phyloP scores from a whole-genome alignment of 2,113 vertebrate genomes.

The Cricetomys ansorgei region DNA sequence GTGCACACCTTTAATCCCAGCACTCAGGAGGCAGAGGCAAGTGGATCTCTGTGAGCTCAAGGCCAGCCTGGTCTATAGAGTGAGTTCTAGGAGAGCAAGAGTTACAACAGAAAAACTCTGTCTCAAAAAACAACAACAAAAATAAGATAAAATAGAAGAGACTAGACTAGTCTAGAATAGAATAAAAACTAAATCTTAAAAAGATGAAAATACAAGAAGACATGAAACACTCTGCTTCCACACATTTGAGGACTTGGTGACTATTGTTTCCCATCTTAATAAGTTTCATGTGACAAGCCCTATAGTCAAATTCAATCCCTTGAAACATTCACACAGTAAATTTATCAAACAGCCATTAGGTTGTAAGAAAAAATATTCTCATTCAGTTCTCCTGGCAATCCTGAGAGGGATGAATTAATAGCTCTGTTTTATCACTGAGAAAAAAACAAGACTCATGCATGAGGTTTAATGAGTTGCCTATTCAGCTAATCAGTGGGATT shows the following conservation, averaged over 20 bases:
- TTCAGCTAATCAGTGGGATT: slow-evolving; percentile 23
- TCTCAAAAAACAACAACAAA: too few relatives aligned
- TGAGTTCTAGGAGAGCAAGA: too few relatives aligned
- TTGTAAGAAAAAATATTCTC: neutral
- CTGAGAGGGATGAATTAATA: neutral
- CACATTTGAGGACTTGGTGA: neutral
- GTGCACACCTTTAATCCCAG: too few relatives aligned
- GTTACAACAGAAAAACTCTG: too few relatives aligned
- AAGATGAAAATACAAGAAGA: neutral
- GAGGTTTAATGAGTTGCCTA: slow-evolving; percentile 18
- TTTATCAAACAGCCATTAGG: neutral
- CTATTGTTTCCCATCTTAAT: neutral
- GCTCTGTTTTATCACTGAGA: slow-evolving; percentile 11
- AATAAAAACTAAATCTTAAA: too few relatives aligned
- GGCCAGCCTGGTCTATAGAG: too few relatives aligned
- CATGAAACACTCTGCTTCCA: neutral
- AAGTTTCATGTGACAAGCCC: neutral
- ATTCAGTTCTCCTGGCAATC: neutral
- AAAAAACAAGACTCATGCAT: neutral
- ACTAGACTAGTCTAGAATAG: too few relatives aligned
- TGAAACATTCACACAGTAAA: neutral
- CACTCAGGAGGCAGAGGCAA: too few relatives aligned
- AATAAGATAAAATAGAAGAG: too few relatives aligned
- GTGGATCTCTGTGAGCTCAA: too few relatives aligned
- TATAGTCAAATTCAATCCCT: slow-evolving; percentile 3